phyloP scores from a whole-genome alignment of 2,888 invertebrate genomes.

The Stenurella melanura region DNA sequence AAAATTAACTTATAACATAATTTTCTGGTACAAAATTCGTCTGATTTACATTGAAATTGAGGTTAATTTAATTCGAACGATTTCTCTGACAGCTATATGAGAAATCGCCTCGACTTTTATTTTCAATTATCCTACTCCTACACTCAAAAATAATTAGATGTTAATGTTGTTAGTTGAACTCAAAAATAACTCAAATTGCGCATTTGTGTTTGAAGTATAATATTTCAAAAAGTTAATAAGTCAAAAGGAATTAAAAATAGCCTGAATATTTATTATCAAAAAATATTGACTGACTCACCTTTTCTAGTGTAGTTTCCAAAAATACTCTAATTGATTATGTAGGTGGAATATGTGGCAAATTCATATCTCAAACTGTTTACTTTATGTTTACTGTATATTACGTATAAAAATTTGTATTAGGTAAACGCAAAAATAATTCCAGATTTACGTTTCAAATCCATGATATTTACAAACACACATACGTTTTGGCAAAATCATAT shows the following conservation, averaged over 20 bases:
- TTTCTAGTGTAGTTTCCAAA: conserved; percentile 54
- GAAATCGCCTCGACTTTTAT: not conserved
- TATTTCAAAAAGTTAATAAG: conserved; percentile 24
- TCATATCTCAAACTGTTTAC: conserved; percentile 22
- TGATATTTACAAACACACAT: conserved; percentile 33
- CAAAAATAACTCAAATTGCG: conserved; percentile 20
- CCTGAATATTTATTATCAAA: conserved; percentile 11
- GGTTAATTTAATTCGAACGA: not conserved
- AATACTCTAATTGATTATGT: conserved; percentile 55
- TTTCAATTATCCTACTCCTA: conserved; percentile 9
- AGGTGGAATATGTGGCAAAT: conserved; percentile 41
- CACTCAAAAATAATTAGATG: conserved; percentile 12
- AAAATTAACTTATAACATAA: not conserved
- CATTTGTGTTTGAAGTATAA: conserved; percentile 2
- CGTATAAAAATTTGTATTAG: conserved; percentile 26
- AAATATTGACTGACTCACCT: conserved; percentile 57
- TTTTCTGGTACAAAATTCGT: not conserved
- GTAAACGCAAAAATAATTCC: conserved; percentile 18
- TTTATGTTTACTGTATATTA: conserved; percentile 37
- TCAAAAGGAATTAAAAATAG: conserved; percentile 26
- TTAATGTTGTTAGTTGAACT: conserved; percentile 33
- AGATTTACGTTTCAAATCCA: conserved; percentile 21
- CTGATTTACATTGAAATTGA: not conserved
- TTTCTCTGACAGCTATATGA: not conserved
- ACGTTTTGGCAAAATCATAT: conserved; percentile 33